These are phyloP conservation scores for Drosophila repletoides DNA, from an alignment of 1,140 invertebrate genomes.

Conservation along the genomic window DNA sequence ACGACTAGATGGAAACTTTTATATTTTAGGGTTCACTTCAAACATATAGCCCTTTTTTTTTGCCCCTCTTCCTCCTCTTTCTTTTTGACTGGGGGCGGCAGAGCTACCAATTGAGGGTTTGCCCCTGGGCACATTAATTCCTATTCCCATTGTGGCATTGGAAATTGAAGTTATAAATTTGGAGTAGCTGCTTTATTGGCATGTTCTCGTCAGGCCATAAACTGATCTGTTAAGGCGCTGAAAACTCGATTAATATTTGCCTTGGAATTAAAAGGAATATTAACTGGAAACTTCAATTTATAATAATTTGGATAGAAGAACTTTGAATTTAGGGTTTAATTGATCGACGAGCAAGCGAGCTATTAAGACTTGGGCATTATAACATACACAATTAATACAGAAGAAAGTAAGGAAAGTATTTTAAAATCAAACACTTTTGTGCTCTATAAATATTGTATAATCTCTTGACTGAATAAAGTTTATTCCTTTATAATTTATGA, in stretches of 20 bases:
- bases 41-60: slow-evolving; percentile 60
- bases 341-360: no score
- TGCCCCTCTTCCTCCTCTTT: slow-evolving; percentile 7
- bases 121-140: slow-evolving; percentile 64
- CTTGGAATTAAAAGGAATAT: not conserved
- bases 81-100: slow-evolving; percentile 14
- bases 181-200: slow-evolving; percentile 54
- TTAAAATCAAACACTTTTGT: no score
- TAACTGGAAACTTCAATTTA: no score
- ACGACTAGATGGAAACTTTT: slow-evolving; percentile 42
- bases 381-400: no score
- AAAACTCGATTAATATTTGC: slow-evolving; percentile 16
- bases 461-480: no score
- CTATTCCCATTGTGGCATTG: slow-evolving; percentile 44
- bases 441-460: no score
- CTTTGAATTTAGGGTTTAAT: no score
- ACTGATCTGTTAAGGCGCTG: slow-evolving; percentile 40
- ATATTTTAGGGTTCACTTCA: slow-evolving; percentile 44
- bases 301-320: no score
- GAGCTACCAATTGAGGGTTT: slow-evolving; percentile 62
- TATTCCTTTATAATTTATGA: no score
- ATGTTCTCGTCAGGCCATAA: slow-evolving; percentile 54
- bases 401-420: no score
- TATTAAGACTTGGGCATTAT: no score
- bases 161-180: slow-evolving; percentile 36